Conservation (phyloP, 1,140 invertebrate genomes). For the Philaenus spumarius region DNA sequence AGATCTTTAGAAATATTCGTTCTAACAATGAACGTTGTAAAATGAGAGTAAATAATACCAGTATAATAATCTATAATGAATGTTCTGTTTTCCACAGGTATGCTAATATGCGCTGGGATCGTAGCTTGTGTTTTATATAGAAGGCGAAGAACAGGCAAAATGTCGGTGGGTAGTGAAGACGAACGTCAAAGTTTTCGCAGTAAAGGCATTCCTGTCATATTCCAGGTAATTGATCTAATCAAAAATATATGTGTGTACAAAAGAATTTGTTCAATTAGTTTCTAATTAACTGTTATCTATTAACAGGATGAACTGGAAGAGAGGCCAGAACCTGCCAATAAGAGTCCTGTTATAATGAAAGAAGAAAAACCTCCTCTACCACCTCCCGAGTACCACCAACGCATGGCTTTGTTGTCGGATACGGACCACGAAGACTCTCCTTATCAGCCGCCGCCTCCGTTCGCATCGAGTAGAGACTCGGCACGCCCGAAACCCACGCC, state of each 20-base stretch:
- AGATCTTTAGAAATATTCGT: no score
- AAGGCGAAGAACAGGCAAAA: conserved; percentile 38
- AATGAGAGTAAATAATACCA: no score
- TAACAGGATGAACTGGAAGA: conserved; percentile 86
- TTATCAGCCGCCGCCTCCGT: conserved; percentile 72
- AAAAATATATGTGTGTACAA: no score
- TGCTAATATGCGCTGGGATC: conserved; percentile 78
- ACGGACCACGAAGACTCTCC: conserved; percentile 50
- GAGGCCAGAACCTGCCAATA: conserved; percentile 77
- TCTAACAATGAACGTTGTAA: no score
- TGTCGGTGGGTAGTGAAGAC: conserved; percentile 58
- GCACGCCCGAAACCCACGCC: conserved; percentile 70
- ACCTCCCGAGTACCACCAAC: conserved; percentile 67
- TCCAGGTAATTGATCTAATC: conserved; percentile 43
- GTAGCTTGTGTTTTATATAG: conserved; percentile 85
- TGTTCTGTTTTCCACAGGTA: conserved; percentile 42
- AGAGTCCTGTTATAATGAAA: conserved; percentile 85
- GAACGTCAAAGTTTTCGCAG: conserved; percentile 75
- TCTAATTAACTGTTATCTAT: no score
- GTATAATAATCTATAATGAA: no score
- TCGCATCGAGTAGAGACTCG: conserved; percentile 60
- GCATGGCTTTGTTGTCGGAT: conserved; percentile 43
- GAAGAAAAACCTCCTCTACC: conserved; percentile 86
- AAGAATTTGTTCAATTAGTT: no score
- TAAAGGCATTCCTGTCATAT: conserved; percentile 91